phyloP scores from a whole-genome alignment of 2,113 vertebrate genomes.

The Sminthopsis crassicaudata region DNA sequence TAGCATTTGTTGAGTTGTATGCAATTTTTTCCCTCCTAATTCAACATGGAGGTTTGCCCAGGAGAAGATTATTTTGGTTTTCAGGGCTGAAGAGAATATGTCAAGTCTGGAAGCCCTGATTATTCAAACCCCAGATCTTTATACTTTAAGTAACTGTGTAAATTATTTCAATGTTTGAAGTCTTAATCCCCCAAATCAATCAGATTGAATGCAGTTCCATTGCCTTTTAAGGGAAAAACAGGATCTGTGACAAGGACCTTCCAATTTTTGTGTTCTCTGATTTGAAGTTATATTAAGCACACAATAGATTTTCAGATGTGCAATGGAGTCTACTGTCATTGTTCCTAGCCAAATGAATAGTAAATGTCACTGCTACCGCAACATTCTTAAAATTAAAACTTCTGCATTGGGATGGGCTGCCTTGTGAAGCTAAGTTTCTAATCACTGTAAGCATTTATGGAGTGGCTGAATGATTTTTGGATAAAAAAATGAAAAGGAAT shows the following conservation, averaged over 20 bases:
- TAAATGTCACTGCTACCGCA: not conserved
- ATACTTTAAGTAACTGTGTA: not conserved
- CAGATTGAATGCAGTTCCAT: not conserved
- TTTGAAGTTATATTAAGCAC: slow-evolving; percentile 1
- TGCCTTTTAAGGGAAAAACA: not conserved
- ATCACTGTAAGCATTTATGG: not conserved
- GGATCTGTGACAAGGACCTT: not conserved
- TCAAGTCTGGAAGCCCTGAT: not conserved
- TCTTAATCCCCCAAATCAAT: not conserved
- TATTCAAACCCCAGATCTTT: not conserved
- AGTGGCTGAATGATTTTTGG: not conserved
- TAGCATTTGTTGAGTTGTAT: not conserved
- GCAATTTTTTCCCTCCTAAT: not conserved
- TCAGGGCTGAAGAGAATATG: not conserved
- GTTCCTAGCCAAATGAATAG: not conserved
- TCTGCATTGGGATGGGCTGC: not conserved
- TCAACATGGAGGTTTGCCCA: not conserved
- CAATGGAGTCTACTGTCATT: not conserved
- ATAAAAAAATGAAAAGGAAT: not conserved
- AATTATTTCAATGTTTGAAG: not conserved
- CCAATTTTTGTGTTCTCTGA: not conserved
- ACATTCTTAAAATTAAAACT: not conserved
- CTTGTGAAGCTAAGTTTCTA: not conserved
- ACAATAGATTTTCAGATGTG: not conserved
- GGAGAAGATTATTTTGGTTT: not conserved